Evolutionary conservation across 1,140 invertebrate species (phyloP).

Genomic region (Lerema accius): DNA sequence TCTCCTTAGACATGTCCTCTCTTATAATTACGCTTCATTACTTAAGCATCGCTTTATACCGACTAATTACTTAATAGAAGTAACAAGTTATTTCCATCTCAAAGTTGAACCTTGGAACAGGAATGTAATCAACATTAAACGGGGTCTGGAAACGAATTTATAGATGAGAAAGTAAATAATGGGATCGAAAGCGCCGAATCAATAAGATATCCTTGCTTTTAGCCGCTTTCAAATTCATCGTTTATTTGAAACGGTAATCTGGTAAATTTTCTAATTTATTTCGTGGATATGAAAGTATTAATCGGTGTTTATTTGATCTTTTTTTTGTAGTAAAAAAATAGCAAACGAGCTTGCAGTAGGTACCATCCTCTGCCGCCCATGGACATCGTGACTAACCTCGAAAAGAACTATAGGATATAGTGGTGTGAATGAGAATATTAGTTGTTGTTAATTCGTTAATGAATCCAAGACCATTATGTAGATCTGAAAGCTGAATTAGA

Average conservation of each 20-base stretch:
- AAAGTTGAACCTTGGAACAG: conserved; percentile 65
- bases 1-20: conserved; percentile 77
- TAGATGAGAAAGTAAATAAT: conserved; percentile 58
- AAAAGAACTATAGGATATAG: too few species aligned
- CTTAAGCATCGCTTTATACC: conserved; percentile 79
- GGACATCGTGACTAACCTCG: too few species aligned
- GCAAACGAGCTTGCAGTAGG: too few species aligned
- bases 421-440: too few species aligned
- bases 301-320: too few species aligned
- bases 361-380: too few species aligned
- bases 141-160: conserved; percentile 62
- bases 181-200: conserved; percentile 38
- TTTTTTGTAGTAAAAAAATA: too few species aligned
- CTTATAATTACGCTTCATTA: conserved; percentile 81
- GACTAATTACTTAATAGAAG: conserved; percentile 81
- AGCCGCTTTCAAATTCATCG: conserved; percentile 1
- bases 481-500: too few species aligned
- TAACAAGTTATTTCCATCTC: conserved; percentile 79
- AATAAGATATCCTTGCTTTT: conserved; percentile 29
- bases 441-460: too few species aligned
- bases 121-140: conserved; percentile 74
- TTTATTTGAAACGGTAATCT: conserved; percentile 5
- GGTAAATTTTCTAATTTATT: background rate
- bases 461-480: too few species aligned
- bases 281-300: too few species aligned